Base-by-base conservation (phyloP, 2,888 invertebrate species). In the Pherbina coryleti region DNA sequence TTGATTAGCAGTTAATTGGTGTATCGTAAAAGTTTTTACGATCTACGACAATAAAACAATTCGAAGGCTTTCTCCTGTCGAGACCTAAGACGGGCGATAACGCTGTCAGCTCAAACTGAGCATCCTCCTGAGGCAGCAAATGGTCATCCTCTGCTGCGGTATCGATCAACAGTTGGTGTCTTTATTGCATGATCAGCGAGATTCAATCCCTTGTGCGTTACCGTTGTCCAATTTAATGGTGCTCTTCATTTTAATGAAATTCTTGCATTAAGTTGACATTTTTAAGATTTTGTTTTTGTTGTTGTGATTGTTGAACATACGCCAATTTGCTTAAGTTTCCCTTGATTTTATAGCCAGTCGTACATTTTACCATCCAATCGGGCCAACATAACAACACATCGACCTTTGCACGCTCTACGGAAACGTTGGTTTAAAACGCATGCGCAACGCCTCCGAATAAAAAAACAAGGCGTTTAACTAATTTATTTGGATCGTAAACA, bases 1-100 rank as follows among this genome's bases (percentile, higher is more conserved):
- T 86, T 86, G 87, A 88, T 87, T 87, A 87, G 87, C 88, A 86
- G 85, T 86, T 88, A 88, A 87, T 87, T 87, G 88, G 84, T 85
- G 83, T 81, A 81, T 85, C 88, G 84, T 87, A 86, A 87, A 87
- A 87, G 81, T 75, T 87, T 88, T 87, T 86, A 87, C 84, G 86
- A 85, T 79, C 79, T n/a, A 28, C 67, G 62, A 55, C 62, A 64
- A 76, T 64, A 64, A 76, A 76, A 49, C 60, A 71, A 64, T 19
- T 53, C 51, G 55, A 71, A 76, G 19, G 51, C 44, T 51, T 51
- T 69, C 51, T 51, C 51, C 51, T 51, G 51, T 51, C 28, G 14
- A 44, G 25, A 51, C 34, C 17, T n/a, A 67, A 22, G 44, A 44
- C 49, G 5, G 19, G n/a, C 37, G 37, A 22, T 9, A 37, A 22